Evolutionary conservation across 2,797 vertebrate species (phyloP).

Genomic region (Momotus momota): DNA sequence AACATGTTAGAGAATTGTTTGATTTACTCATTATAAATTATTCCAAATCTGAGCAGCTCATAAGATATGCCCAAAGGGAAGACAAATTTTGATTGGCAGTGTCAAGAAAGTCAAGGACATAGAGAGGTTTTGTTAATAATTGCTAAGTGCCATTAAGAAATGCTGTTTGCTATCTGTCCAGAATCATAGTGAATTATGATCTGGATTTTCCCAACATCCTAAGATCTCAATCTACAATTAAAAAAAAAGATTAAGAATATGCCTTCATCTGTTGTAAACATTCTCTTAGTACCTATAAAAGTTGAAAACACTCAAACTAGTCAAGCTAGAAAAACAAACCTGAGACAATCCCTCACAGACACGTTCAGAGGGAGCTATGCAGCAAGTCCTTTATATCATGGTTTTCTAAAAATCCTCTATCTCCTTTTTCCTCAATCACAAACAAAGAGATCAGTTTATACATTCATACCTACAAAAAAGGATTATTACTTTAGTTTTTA

Average conservation of each 20-base stretch:
- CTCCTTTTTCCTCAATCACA: background rate
- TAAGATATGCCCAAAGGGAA: slow-evolving; percentile 71
- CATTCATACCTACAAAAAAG: background rate
- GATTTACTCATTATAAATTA: slow-evolving; percentile 80
- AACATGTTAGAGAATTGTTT: slow-evolving; percentile 76
- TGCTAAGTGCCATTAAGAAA: slow-evolving; percentile 29
- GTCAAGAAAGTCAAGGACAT: slow-evolving; percentile 70
- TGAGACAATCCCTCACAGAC: background rate
- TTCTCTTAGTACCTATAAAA: background rate
- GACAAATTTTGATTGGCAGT: slow-evolving; percentile 71
- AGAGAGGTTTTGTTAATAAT: slow-evolving; percentile 53
- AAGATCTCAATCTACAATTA: background rate
- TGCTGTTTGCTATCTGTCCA: background rate
- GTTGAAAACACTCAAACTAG: background rate
- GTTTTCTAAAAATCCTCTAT: background rate
- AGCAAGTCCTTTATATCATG: background rate
- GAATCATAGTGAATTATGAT: background rate
- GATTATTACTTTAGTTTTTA: background rate
- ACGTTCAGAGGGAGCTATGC: background rate
- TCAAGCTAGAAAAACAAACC: background rate
- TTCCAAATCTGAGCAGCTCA: slow-evolving; percentile 67
- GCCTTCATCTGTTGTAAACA: background rate
- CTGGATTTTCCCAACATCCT: background rate
- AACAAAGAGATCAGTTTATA: background rate
- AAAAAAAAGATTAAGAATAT: background rate